Conservation (phyloP, 2,113 vertebrate genomes). For the Callopanchax toddi region DNA sequence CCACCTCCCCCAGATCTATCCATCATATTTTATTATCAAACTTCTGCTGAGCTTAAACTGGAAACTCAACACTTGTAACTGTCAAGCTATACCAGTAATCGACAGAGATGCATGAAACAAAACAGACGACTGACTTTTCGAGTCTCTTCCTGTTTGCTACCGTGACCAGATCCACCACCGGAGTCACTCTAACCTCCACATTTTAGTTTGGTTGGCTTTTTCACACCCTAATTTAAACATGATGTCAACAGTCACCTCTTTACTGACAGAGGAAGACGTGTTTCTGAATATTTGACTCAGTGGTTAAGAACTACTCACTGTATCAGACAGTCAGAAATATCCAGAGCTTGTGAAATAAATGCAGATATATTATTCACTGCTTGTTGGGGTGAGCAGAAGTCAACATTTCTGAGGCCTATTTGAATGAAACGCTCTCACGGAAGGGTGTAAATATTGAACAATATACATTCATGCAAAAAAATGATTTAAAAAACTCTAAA, state of each 20-base stretch:
- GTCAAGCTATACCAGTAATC: slow-evolving; percentile 14
- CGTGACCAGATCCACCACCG: slow-evolving; percentile 5
- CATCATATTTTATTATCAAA: slow-evolving; percentile 53
- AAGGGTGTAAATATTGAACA: neutral
- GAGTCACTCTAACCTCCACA: slow-evolving; percentile 38
- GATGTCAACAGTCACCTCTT: slow-evolving; percentile 56
- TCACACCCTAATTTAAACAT: slow-evolving; percentile 43
- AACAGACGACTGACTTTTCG: slow-evolving; percentile 26
- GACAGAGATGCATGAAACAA: neutral
- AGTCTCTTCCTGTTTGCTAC: slow-evolving; percentile 30
- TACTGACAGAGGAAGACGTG: slow-evolving; percentile 16
- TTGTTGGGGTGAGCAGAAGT: neutral
- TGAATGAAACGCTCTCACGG: neutral
- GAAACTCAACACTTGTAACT: slow-evolving; percentile 30
- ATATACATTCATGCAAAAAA: neutral
- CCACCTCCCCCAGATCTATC: slow-evolving; percentile 5
- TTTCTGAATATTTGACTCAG: slow-evolving; percentile 38
- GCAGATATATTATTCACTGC: slow-evolving; percentile 5
- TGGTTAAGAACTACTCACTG: slow-evolving; percentile 13
- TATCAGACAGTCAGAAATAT: neutral
- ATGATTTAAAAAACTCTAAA: neutral
- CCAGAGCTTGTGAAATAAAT: slow-evolving; percentile 10
- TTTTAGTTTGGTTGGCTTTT: slow-evolving; percentile 51
- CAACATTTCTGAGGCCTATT: neutral
- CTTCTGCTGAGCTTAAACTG: slow-evolving; percentile 47